These are phyloP conservation scores for Misgurnus mizolepis DNA, from an alignment of 2,113 vertebrate species.

Conservation along the genomic window DNA sequence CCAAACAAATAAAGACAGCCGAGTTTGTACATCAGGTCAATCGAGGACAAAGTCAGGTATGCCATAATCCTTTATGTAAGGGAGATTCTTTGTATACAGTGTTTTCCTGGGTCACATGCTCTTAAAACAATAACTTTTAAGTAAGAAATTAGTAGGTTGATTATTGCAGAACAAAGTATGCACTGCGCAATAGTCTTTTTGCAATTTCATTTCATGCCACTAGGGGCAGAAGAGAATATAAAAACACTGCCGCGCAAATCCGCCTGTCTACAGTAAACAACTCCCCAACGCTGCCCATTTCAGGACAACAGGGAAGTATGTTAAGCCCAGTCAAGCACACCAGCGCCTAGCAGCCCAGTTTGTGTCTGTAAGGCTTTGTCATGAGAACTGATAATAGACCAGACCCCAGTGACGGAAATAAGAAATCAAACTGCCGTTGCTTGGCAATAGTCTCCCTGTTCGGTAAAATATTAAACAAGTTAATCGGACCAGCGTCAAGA, in stretches of 20 bases:
- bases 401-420: background rate
- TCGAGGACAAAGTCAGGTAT: background rate
- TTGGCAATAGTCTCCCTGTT: constrained; percentile 20
- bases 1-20: background rate
- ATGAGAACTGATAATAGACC: background rate
- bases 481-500: constrained; percentile 6
- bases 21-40: background rate
- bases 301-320: constrained; percentile 7
- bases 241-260: background rate
- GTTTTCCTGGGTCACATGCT: no score
- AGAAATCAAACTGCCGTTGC: constrained; percentile 36
- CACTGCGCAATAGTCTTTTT: background rate
- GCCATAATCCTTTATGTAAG: background rate
- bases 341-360: constrained; percentile 14
- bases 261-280: no score
- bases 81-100: no score
- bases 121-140: no score
- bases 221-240: background rate
- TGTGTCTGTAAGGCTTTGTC: constrained; percentile 3
- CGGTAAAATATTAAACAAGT: constrained; percentile 38
- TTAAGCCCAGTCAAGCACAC: constrained; percentile 20
- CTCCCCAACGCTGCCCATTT: background rate
- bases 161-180: no score
- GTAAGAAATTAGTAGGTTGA: no score
- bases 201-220: background rate